These are phyloP conservation scores for Dromaius novaehollandiae DNA, from an alignment of 2,113 vertebrate species.

Conservation along the genomic window DNA sequence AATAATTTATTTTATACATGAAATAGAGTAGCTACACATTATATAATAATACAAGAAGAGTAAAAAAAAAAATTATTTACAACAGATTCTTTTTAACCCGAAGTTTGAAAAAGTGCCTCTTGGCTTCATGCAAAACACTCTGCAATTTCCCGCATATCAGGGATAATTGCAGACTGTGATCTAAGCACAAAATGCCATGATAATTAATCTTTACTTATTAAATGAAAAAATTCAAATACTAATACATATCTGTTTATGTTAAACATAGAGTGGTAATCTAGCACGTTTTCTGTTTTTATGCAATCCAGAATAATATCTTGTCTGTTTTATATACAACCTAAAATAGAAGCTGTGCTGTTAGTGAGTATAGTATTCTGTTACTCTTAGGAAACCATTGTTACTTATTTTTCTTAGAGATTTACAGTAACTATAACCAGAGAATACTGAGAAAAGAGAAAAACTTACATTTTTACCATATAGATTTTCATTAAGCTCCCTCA, in stretches of 20 bases:
- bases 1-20: neutral
- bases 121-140: neutral
- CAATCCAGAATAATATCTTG: too few species aligned
- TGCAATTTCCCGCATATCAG: neutral
- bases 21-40: neutral
- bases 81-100: neutral
- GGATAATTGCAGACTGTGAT: neutral
- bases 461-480: neutral
- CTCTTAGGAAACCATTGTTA: neutral
- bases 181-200: neutral
- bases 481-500: neutral
- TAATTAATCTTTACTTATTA: neutral
- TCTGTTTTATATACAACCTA: neutral
- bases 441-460: neutral
- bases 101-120: neutral
- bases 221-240: neutral
- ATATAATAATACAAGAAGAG: neutral
- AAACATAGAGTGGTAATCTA: neutral
- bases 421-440: neutral
- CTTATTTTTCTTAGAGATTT: neutral
- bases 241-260: neutral
- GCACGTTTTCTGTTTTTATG: too few species aligned
- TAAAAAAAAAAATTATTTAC: neutral
- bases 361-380: neutral
- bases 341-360: neutral